Evolutionary conservation across 1,140 invertebrate genomes (phyloP).

Genomic region (Eupristina koningsbergeri): DNA sequence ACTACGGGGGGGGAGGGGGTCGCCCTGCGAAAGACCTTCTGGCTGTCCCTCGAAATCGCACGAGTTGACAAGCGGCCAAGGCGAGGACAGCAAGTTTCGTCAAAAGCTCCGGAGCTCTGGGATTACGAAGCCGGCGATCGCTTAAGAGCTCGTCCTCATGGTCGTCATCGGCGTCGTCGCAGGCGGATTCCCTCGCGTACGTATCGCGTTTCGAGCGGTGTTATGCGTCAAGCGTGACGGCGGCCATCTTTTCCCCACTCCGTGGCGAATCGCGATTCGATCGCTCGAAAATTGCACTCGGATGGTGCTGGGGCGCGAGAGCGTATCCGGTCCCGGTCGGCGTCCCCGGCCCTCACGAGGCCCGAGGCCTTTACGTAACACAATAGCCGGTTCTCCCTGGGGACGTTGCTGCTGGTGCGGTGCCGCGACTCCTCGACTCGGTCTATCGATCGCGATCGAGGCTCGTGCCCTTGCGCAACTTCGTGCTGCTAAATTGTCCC

Average conservation of each 20-base stretch:
- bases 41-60: background rate
- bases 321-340: constrained; percentile 26
- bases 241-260: background rate
- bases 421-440: background rate
- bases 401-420: too few relatives aligned
- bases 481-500: too few relatives aligned
- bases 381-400: background rate
- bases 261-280: constrained; percentile 36
- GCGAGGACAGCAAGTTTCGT: background rate
- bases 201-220: background rate
- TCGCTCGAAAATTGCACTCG: constrained; percentile 34
- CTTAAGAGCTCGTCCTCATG: too few relatives aligned
- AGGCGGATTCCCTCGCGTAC: background rate
- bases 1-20: background rate
- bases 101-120: background rate
- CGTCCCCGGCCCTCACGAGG: background rate
- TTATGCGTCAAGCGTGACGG: background rate
- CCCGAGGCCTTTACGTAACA: background rate
- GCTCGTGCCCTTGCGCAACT: too few relatives aligned
- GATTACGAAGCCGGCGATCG: too few relatives aligned
- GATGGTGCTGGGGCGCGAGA: constrained; percentile 7
- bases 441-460: constrained; percentile 4
- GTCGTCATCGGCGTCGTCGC: background rate
- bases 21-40: background rate
- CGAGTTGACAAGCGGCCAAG: too few relatives aligned